These are phyloP conservation scores for Phoebastria nigripes DNA, from an alignment of 2,797 vertebrate genomes.

Conservation along the genomic window DNA sequence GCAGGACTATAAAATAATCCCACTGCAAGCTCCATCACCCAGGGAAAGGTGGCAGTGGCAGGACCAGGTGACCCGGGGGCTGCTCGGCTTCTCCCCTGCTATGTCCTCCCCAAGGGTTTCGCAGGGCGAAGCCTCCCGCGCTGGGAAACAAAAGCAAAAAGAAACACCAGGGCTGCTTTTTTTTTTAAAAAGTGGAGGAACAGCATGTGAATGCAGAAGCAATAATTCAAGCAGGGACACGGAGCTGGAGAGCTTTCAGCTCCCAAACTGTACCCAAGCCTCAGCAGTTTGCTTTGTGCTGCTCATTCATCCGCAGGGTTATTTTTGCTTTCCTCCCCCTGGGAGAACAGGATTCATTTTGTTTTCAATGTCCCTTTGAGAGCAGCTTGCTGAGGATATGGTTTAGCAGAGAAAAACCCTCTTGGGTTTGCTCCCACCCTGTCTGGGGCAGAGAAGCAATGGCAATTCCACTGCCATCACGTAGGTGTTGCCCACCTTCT, in stretches of 20 bases:
- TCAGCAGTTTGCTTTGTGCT: not conserved
- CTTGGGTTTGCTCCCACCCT: not conserved
- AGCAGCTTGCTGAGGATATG: not conserved
- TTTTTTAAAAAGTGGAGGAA: not conserved
- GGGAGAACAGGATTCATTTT: not conserved
- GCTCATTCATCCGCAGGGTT: not conserved
- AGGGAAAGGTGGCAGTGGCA: not conserved
- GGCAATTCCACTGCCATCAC: not conserved
- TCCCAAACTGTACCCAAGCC: not conserved
- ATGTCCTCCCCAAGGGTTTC: not conserved
- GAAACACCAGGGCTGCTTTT: not conserved
- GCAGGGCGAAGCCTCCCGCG: not conserved
- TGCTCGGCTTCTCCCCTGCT: not conserved
- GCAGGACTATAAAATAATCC: not conserved
- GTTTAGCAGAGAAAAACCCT: not conserved
- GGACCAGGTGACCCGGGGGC: accelerated
- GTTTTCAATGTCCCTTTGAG: not conserved
- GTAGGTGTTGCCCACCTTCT: not conserved
- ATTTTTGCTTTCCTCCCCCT: not conserved
- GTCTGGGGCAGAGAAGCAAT: not conserved
- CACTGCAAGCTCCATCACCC: not conserved
- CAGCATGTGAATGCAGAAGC: not conserved
- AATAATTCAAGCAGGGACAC: not conserved
- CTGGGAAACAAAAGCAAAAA: not conserved
- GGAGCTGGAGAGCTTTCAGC: slow-evolving; percentile 19